Evolutionary conservation across 2,888 invertebrate species (phyloP), one percentile per base, ranked within the genome.

Genomic region (Coenonympha glycerion): DNA sequence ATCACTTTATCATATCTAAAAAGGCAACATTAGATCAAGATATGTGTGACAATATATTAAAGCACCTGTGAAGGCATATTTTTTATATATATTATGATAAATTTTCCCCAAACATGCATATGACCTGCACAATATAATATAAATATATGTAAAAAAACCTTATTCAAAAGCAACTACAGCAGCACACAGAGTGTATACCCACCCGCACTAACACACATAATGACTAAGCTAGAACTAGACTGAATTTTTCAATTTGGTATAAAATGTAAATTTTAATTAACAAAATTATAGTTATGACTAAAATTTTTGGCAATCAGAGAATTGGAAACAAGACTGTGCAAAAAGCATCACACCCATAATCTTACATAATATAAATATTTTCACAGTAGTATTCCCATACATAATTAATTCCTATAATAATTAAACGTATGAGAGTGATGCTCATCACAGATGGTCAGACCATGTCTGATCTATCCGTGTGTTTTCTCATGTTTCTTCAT

Each of bases 401-500:
- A 44, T n/a, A 21, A 31, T 21, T n/a, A n/a, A n/a, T 22, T 28
- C 13, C 16, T 21, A 16, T 18, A 18, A 11, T 42, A 42, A 30
- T 31, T 19, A 44, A 15, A 26, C 15, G n/a, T 24, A 46, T 22
- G 19, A 33, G 28, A 49, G 48, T 53, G 53, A 56, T 52, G 57
- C 57, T 58, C 56, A 48, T 47, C 47, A 57, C 52, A 57, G 26
- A 24, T 40, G 33, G 28, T 52, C 46, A 47, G 48, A 53, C 39
- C 36, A 33, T 48, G 34, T 31, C 45, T 53, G 52, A 39, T 11
- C 54, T 73, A 87, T 59, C 87, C 87, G 74, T 88, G 88, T 62
- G 88, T 88, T 72, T 88, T 88, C 65, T 88, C 88, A 78, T 88
- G 88, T 68, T 88, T 88, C 65, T 88, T 88, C 88, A 88, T 88